A percentile compares a stretch with the other conserved stretches of the same genome.
These are phyloP conservation scores for Ennomos erosarius DNA, from an alignment of 2,888 invertebrate species.

Conservation along the genomic window DNA sequence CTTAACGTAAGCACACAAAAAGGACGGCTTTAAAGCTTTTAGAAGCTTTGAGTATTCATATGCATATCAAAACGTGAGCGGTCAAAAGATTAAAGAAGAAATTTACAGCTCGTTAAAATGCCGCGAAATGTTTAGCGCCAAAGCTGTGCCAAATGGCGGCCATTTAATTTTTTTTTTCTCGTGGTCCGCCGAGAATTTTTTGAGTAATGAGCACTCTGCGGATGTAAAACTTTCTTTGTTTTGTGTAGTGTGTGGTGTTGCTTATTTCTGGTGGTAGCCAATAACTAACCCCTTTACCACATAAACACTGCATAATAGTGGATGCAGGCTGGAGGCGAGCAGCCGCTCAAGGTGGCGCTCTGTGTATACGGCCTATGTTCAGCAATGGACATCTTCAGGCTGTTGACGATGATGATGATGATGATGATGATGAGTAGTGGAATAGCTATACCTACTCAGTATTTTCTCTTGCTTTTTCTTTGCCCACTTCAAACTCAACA, in stretches of 20 bases:
- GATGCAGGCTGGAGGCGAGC: too few species aligned
- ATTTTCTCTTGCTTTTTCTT: too few species aligned
- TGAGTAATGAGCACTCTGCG: slow-evolving; percentile 29
- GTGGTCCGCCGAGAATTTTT: slow-evolving; percentile 25
- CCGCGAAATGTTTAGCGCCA: slow-evolving; percentile 29
- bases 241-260: slow-evolving; percentile 2
- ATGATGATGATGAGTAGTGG: too few species aligned
- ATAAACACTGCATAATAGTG: too few species aligned
- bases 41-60: slow-evolving; percentile 1
- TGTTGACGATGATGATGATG: too few species aligned
- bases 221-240: slow-evolving; percentile 15
- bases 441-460: too few species aligned
- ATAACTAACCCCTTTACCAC: too few species aligned
- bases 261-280: slow-evolving; percentile 2
- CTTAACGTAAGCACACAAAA: too few species aligned
- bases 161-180: slow-evolving; percentile 38
- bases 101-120: slow-evolving; percentile 38
- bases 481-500: too few species aligned
- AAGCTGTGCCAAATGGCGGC: slow-evolving; percentile 37
- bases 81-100: slow-evolving; percentile 37
- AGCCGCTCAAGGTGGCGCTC: too few species aligned
- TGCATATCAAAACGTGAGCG: slow-evolving; percentile 26
- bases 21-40: neutral
- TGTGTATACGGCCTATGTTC: too few species aligned
- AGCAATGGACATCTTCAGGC: too few species aligned